Base-by-base conservation (phyloP, 2,113 vertebrate genomes). In the Prochilodus magdalenae region DNA sequence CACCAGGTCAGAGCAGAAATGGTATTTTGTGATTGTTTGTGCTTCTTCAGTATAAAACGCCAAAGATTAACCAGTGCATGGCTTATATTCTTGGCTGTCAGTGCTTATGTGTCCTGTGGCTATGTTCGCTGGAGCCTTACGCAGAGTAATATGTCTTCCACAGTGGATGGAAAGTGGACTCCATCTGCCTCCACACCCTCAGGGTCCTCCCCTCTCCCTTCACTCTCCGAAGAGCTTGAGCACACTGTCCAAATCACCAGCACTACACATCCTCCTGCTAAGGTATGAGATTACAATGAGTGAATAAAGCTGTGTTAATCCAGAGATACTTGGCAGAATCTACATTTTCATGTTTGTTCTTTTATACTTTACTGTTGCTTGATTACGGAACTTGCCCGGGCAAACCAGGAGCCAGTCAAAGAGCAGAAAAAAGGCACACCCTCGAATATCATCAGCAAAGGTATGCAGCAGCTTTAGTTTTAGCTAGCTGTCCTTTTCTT, bases 101-200 rank as follows among this genome's bases (percentile, higher is more conserved):
- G 26, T 33, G 62, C 29, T 5, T 40, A 16, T 40, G 2, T 73
- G 57, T 62, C 16, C 24, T 5, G 18, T 40, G 30, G 16, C 66
- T 66, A 33, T 69, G 63, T 66, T 7, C 49, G 14, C 66, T 24
- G 36, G 57, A 59, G 49, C 24, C 14, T 79, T 44, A 44, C 8
- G 5, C 15, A 75, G 5, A 79, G 29, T 79, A 40, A 36, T 75
- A 0, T 78, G 20, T 84, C 12, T 77, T 80, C 20, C 22, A 20
- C 87, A 93, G 95, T 89, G 86, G 93, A 93, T 89, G 93, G 93
- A 27, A 96, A 95, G 89, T 93, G 91, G 89, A 93, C 93, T 60
- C 93, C 94, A 49, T 88, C 77, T 51, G 69, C 93, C 77, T 94
- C 92, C 26, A 93, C 94, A 13, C 93, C 94, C 36, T 94, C 93